Conservation (phyloP, 2,113 vertebrate genomes). For the Erythrocercus mccallii region DNA sequence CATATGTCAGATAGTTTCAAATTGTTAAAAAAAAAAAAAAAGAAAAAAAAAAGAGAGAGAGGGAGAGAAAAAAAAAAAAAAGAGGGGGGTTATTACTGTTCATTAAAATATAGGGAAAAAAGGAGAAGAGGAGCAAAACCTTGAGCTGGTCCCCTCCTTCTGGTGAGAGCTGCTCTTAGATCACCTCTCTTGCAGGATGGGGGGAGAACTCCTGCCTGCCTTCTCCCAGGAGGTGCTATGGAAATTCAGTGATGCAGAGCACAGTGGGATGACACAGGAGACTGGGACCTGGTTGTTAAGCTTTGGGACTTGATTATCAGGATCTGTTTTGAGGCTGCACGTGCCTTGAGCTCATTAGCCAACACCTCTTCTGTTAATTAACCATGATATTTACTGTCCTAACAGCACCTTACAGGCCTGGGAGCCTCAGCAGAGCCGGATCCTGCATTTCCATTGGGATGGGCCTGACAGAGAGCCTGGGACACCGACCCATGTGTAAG, state of each 20-base stretch:
- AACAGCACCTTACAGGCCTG: accelerated
- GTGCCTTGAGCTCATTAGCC: not conserved
- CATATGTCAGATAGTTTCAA: not conserved
- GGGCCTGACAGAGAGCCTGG: not conserved
- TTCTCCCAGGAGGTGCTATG: not conserved
- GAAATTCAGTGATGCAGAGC: not conserved
- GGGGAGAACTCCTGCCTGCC: not conserved
- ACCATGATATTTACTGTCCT: accelerated
- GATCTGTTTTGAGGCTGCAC: not conserved
- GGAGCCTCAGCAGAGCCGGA: not conserved
- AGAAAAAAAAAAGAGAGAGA: too few relatives aligned
- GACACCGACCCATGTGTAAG: accelerated
- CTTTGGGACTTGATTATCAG: not conserved
- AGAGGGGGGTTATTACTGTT: not conserved
- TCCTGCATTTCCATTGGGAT: not conserved
- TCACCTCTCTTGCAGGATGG: not conserved
- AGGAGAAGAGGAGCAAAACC: not conserved
- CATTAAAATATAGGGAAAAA: not conserved
- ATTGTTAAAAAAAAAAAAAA: not conserved
- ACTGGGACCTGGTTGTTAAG: accelerated
- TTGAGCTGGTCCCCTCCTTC: not conserved
- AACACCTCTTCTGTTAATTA: not conserved
- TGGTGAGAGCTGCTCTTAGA: not conserved
- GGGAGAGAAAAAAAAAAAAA: not conserved
- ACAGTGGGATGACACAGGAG: not conserved